Evolutionary conservation across 2,888 invertebrate genomes (phyloP).

Genomic region (Tenthredo distinguenda): DNA sequence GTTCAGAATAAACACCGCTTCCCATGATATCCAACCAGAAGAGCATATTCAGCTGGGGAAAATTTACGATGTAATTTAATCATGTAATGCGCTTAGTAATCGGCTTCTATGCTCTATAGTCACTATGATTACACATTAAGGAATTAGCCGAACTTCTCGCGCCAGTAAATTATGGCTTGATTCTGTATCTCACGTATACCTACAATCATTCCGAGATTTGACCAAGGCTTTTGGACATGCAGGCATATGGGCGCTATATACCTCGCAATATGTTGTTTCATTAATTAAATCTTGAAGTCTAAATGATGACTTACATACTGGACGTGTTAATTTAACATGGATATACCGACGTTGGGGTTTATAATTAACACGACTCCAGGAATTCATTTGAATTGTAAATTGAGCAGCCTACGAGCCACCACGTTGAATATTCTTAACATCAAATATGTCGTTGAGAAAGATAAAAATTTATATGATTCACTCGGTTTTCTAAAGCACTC

Average conservation of each 20-base stretch:
- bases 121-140: background rate
- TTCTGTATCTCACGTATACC: background rate
- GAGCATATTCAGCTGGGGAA: background rate
- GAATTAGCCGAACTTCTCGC: background rate
- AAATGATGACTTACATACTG: background rate
- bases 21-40: background rate
- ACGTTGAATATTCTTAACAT: slow-evolving; percentile 24
- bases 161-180: background rate
- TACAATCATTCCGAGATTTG: no score
- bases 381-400: slow-evolving; percentile 37
- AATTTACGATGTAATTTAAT: slow-evolving; percentile 1
- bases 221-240: no score
- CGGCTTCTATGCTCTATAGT: background rate
- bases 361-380: background rate
- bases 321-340: slow-evolving; percentile 14
- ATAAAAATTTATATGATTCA: slow-evolving; percentile 13
- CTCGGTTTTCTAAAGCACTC: background rate
- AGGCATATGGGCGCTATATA: background rate
- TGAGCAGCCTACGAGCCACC: background rate
- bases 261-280: background rate
- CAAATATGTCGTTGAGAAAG: slow-evolving; percentile 21
- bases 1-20: background rate
- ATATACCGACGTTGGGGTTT: background rate
- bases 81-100: background rate
- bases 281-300: background rate